Conservation (phyloP, 2,888 invertebrate species). For the Meteorus colon region DNA sequence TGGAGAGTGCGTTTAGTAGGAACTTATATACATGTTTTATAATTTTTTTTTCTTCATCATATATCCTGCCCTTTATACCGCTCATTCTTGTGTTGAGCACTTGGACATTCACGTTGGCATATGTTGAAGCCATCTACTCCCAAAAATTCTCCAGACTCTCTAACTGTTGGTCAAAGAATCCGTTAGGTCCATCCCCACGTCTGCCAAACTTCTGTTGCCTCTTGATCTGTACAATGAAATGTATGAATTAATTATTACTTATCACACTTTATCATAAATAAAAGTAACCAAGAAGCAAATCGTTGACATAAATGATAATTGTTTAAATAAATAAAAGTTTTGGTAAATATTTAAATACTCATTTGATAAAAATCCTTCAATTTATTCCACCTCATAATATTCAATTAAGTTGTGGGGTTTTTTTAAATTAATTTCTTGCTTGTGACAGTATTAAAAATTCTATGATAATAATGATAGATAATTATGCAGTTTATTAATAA, state of each 20-base stretch:
- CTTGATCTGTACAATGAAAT: slow-evolving; percentile 12
- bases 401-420: too few species aligned
- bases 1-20: slow-evolving; percentile 64
- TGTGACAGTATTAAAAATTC: background rate
- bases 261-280: background rate
- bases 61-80: slow-evolving; percentile 6
- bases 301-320: background rate
- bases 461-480: background rate
- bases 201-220: background rate
- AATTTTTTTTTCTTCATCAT: background rate
- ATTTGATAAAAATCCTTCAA: too few species aligned
- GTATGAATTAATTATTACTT: slow-evolving; percentile 18
- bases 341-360: slow-evolving; percentile 2
- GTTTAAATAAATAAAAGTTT: background rate
- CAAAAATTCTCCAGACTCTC: slow-evolving; percentile 27
- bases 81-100: background rate
- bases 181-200: slow-evolving; percentile 45
- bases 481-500: background rate
- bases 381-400: too few species aligned
- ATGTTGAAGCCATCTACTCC: slow-evolving; percentile 23
- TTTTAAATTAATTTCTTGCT: background rate
- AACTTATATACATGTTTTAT: background rate
- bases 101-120: background rate
- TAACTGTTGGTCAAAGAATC: slow-evolving; percentile 41
- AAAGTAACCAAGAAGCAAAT: background rate